phyloP scores from a whole-genome alignment of 2,113 vertebrate genomes.

The Halcyon senegalensis region DNA sequence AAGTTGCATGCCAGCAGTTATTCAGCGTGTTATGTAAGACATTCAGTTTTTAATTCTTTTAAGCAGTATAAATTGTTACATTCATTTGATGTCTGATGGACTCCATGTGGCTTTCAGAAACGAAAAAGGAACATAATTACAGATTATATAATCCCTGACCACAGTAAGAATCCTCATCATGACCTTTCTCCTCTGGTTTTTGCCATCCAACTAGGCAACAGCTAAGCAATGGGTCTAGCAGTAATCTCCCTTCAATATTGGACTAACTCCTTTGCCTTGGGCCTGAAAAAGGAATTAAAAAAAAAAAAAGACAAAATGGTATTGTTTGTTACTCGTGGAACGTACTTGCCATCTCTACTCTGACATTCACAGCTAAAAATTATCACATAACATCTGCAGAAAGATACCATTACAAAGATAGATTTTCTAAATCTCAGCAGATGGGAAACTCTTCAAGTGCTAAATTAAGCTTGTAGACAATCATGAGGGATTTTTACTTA shows the following conservation, averaged over 20 bases:
- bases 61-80: not conserved
- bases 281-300: not conserved
- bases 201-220: not conserved
- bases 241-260: not conserved
- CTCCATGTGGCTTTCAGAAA: not conserved
- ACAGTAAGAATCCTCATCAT: not conserved
- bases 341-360: not conserved
- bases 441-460: not conserved
- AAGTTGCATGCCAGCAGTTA: not conserved
- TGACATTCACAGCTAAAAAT: not conserved
- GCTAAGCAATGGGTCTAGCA: not conserved
- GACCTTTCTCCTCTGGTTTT: not conserved
- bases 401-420: not conserved
- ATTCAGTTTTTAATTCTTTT: not conserved
- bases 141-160: not conserved
- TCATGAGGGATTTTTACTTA: not conserved
- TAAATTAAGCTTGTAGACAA: not conserved
- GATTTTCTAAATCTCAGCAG: not conserved
- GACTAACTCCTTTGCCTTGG: not conserved
- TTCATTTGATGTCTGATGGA: not conserved
- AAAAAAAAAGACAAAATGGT: not conserved
- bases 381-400: not conserved
- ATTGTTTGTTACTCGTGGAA: not conserved
- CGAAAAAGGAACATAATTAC: not conserved
- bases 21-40: not conserved